Conservation (phyloP, 2,797 vertebrate species). For the Paedocypris micromegethes region DNA sequence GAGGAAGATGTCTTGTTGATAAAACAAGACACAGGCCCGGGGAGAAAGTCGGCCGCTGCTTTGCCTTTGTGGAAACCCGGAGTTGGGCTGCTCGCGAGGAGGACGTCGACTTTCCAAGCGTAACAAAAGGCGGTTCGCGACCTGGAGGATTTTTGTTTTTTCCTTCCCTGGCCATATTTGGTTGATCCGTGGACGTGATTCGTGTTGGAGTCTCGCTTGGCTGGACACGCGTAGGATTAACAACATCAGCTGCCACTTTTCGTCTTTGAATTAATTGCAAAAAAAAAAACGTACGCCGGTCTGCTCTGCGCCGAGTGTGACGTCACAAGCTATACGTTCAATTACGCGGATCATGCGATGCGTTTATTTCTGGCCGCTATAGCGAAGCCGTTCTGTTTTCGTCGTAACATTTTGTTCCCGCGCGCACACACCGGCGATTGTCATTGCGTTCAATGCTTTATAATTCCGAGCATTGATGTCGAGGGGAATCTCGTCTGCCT, state of each 20-base stretch:
- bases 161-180: slow-evolving; percentile 52
- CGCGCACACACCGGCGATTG: slow-evolving; percentile 13
- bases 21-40: slow-evolving; percentile 78
- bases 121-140: slow-evolving; percentile 54
- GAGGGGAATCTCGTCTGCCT: slow-evolving; percentile 10
- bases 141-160: slow-evolving; percentile 46
- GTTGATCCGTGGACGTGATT: slow-evolving; percentile 64
- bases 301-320: slow-evolving; percentile 16
- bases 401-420: too few relatives aligned
- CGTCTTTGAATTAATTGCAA: slow-evolving; percentile 15
- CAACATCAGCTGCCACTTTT: slow-evolving; percentile 46
- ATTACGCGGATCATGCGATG: background rate
- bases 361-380: background rate
- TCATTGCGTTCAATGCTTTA: slow-evolving; percentile 5
- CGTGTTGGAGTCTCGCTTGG: slow-evolving; percentile 58
- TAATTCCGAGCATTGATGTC: slow-evolving; percentile 4
- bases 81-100: slow-evolving; percentile 38
- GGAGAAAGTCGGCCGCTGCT: slow-evolving; percentile 69
- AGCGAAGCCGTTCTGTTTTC: background rate
- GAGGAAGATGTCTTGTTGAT: slow-evolving; percentile 76
- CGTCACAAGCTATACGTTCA: slow-evolving; percentile 22
- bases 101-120: slow-evolving; percentile 56
- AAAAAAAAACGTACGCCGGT: background rate
- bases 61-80: slow-evolving; percentile 46
- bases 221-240: slow-evolving; percentile 51